A percentile compares a stretch with the other conserved stretches of the same genome.
Evolutionary conservation across 1,140 invertebrate genomes (phyloP).

Genomic region (Bombus fervidus): DNA sequence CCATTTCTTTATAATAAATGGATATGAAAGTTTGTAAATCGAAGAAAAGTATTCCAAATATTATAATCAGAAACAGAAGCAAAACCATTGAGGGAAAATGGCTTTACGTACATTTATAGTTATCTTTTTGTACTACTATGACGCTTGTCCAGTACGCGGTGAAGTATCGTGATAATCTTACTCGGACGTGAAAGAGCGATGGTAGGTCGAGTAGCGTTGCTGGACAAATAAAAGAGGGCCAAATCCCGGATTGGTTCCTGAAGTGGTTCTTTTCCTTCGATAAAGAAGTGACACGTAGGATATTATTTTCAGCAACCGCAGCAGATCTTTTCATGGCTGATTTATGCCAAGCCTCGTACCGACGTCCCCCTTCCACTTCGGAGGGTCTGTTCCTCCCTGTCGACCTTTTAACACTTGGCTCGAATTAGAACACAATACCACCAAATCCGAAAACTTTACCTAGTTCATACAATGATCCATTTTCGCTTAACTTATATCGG

Average conservation of each 20-base stretch:
- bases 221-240: conserved; percentile 34
- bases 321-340: conserved; percentile 51
- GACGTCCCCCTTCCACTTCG: conserved; percentile 17
- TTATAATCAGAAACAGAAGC: too few relatives aligned
- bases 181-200: conserved; percentile 2
- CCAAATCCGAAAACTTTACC: background rate
- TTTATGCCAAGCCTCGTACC: conserved; percentile 41
- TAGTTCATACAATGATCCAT: conserved; percentile 4
- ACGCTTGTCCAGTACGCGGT: background rate
- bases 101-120: background rate
- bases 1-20: too few relatives aligned
- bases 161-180: conserved; percentile 47
- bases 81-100: too few relatives aligned
- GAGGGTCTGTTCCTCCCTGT: background rate
- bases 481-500: background rate
- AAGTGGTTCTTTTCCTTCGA: conserved; percentile 34
- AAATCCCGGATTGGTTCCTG: background rate
- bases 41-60: too few relatives aligned
- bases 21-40: too few relatives aligned
- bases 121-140: conserved; percentile 26
- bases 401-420: conserved; percentile 7
- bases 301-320: conserved; percentile 54
- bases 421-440: background rate
- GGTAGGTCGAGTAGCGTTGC: conserved; percentile 17
- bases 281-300: conserved; percentile 55